Percentiles rank a stretch among this genome's conserved stretches.
phyloP scores from a whole-genome alignment of 1,140 invertebrate species.

The Steinernema feltiae region DNA sequence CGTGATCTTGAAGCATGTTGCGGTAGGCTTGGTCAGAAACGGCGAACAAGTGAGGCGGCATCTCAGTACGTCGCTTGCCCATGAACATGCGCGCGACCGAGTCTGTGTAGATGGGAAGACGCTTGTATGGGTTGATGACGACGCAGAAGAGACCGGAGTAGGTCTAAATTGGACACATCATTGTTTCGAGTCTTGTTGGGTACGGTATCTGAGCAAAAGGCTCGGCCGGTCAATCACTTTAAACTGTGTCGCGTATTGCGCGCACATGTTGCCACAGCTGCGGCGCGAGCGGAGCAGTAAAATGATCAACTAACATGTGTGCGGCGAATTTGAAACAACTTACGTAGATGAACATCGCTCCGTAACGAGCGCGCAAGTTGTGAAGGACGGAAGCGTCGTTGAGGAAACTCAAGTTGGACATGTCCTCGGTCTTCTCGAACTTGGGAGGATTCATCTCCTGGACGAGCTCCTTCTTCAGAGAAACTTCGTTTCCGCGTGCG shows the following conservation, averaged over 20 bases:
- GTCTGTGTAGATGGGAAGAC: slow-evolving; percentile 94
- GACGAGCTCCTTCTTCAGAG: slow-evolving; percentile 93
- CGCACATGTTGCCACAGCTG: background rate
- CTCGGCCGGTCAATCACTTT: background rate
- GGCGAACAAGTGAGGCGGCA: slow-evolving; percentile 98
- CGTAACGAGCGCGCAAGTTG: slow-evolving; percentile 97
- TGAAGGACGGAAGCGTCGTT: slow-evolving; percentile 98
- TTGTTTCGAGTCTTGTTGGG: too few species aligned
- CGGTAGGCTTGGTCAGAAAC: slow-evolving; percentile 99
- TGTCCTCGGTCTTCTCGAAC: slow-evolving; percentile 98
- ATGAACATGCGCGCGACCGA: slow-evolving; percentile 94
- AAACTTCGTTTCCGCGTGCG: slow-evolving; percentile 58
- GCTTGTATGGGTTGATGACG: slow-evolving; percentile 99
- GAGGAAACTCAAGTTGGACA: slow-evolving; percentile 99
- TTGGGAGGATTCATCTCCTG: slow-evolving; percentile 98
- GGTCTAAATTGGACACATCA: slow-evolving; percentile 70
- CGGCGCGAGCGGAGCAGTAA: too few species aligned
- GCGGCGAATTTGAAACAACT: slow-evolving; percentile 25
- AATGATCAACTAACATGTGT: too few species aligned
- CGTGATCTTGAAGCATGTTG: slow-evolving; percentile 75
- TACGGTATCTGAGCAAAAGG: too few species aligned
- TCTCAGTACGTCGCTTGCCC: slow-evolving; percentile 96
- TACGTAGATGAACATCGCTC: slow-evolving; percentile 70
- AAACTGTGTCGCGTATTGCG: background rate
- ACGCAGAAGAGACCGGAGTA: slow-evolving; percentile 99